Evolutionary conservation across 2,888 invertebrate species (phyloP).

Genomic region (Temnothorax ravouxi): DNA sequence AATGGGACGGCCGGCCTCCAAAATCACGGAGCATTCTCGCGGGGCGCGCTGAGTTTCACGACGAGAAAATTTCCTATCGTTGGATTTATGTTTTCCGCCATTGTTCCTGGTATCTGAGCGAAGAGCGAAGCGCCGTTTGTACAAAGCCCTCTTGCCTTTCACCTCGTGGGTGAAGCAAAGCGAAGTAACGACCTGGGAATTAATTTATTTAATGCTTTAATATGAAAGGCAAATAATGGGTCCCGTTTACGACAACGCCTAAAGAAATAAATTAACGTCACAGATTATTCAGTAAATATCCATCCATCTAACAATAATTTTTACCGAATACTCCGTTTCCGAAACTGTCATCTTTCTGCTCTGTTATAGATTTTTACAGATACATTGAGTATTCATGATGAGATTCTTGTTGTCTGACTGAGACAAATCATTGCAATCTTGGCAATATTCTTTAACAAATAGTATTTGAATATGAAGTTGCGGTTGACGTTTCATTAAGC

Average conservation of each 20-base stretch:
- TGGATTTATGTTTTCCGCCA: conserved; percentile 48
- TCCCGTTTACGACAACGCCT: background rate
- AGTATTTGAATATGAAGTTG: background rate
- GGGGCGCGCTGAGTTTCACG: conserved; percentile 32
- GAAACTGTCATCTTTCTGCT: background rate
- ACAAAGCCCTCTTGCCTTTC: background rate
- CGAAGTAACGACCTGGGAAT: conserved; percentile 28
- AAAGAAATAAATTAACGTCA: conserved; percentile 17
- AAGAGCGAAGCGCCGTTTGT: conserved; percentile 12
- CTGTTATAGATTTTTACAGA: background rate
- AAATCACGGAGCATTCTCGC: conserved; percentile 55
- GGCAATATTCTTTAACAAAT: background rate
- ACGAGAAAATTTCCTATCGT: conserved; percentile 42
- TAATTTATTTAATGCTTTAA: conserved; percentile 41
- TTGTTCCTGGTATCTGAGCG: conserved; percentile 45
- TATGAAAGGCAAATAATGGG: conserved; percentile 20
- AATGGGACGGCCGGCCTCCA: conserved; percentile 25
- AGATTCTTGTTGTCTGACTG: background rate
- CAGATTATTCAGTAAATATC: background rate
- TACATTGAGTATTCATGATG: background rate
- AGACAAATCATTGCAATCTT: conserved; percentile 2
- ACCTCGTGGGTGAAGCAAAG: background rate
- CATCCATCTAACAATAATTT: background rate
- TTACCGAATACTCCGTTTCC: background rate
- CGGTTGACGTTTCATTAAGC: conserved; percentile 27